Conservation (phyloP, 2,797 vertebrate species). For the Erethizon dorsatum region DNA sequence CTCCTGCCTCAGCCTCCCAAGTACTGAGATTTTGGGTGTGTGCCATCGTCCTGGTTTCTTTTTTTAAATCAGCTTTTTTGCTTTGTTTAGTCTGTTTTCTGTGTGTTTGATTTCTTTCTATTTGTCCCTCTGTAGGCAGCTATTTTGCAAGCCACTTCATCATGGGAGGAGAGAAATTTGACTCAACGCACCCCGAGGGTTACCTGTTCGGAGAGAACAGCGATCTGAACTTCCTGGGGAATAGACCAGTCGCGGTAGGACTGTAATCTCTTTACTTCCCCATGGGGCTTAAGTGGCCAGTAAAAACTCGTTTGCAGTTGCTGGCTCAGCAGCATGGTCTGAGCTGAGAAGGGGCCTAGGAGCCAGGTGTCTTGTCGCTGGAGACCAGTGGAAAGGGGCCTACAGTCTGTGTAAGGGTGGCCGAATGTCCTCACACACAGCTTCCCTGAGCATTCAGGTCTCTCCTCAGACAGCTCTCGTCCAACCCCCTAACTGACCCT, state of each 20-base stretch:
- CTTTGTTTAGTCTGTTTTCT: constrained; percentile 11
- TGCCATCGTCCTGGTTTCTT: not conserved
- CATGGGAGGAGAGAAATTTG: constrained; percentile 99
- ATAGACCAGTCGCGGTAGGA: constrained; percentile 95
- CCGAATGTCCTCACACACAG: not conserved
- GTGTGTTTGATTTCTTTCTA: constrained; percentile 46
- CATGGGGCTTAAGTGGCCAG: not conserved
- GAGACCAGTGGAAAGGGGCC: not conserved
- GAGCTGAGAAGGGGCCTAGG: not conserved
- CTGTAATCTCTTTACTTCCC: not conserved
- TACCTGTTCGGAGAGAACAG: constrained; percentile 99
- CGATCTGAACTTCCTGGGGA: constrained; percentile 99
- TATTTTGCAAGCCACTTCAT: constrained; percentile 99
- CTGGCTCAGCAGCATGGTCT: not conserved
- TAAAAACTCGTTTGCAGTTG: not conserved
- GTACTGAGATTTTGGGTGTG: not conserved
- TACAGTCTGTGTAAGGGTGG: not conserved
- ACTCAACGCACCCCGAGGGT: constrained; percentile 97
- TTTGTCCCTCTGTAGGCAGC: constrained; percentile 91
- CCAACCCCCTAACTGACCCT: not conserved
- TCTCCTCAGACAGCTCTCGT: not conserved
- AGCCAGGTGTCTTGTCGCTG: not conserved
- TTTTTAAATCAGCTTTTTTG: not conserved
- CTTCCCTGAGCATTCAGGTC: not conserved
- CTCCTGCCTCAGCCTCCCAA: not conserved